Base-by-base conservation (phyloP, 2,113 vertebrate species). In the Pomatorhinus ruficollis region DNA sequence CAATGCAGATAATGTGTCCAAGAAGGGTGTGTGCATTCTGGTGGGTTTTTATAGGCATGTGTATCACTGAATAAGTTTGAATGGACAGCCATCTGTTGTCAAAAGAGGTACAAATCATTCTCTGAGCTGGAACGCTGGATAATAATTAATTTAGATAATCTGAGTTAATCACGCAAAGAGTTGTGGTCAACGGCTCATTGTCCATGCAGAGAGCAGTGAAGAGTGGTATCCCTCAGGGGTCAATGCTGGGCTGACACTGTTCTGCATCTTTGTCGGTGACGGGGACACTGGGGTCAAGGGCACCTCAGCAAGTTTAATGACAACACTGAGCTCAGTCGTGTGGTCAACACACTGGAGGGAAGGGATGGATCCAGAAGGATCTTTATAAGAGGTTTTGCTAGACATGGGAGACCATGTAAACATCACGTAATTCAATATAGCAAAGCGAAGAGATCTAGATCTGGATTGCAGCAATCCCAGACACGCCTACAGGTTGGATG, bases 381-480 rank as follows among this genome's bases (percentile, higher is more conserved):
- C 19, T 53, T 28, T 33, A 7, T 10, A 45, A 50, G 25, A 35
- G 25, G 16, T 10, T 25, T 50, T 31, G 2, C 16, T n/a, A 8
- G 33, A 17, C 13, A 9, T 2, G 6, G 6, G 9, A 5, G 6
- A 25, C 9, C 1, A 1, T 18, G n/a, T 4, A 28, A 60, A 30
- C 10, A 10, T 15, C n/a, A 40, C 6, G 7, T 19, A 53, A 30
- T 53, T 61, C 47, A 47, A 19, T 5, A n/a, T 5, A 39, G 13
- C 3, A 14, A 68, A 82, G 2, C 8, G 4, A 8, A 22, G n/a
- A 12, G 13, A 15, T 23, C n/a, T 53, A 6, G 11, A 19, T 17
- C 5, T 27, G 24, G 21, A 12, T 6, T 30, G 10, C 22, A 66
- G n/a, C 24, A 54, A 31, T 69, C 24, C 21, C 25, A 30, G 45